Base-by-base conservation (phyloP, 2,797 vertebrate genomes). In the Salarias fasciatus region DNA sequence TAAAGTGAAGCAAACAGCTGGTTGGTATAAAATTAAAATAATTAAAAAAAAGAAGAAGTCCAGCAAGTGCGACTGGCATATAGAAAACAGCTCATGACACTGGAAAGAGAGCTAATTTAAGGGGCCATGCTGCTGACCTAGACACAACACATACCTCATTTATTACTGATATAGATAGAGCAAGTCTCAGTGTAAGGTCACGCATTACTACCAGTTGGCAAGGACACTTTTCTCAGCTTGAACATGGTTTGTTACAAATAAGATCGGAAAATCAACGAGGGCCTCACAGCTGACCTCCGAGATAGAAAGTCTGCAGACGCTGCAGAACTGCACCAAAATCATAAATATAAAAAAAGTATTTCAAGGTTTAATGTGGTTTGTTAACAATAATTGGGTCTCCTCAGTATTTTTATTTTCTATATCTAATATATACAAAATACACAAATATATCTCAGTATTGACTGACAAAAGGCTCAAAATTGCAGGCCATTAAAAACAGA, bases 31-130 rank as follows among this genome's bases (percentile, higher is more conserved):
- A 1, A 6, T 35, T 9, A 1, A 9, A 9, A 9, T 42, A 35
- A 35, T 6, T 6, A 6, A 9, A 9, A 9, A 9, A 9, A 44
- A 12, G 41, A 53, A 54, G 52, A 6, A 37, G 11, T 3, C 4
- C 38, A 53, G 43, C 7, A 29, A 38, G 66, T 63, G 64, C 50
- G 48, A 65, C 24, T 88, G 84, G 84, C 76, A 65, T 85, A 80
- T 82, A 75, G 79, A 73, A 82, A 80, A 64, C 40, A 71, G 69
- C 52, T 72, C 67, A 55, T 48, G 54, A 63, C 66, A 55, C 64
- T 81, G 81, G 81, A 82, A 75, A 88, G 63, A 59, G 72, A 81
- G 80, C 89, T 90, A 89, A 89, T 82, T 89, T 86, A 85, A 85
- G 88, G 68, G 72, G 45, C 73, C 75, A 82, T 55, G 71, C 69